Conservation (phyloP, 2,797 vertebrate species). For the Coreius guichenoti region DNA sequence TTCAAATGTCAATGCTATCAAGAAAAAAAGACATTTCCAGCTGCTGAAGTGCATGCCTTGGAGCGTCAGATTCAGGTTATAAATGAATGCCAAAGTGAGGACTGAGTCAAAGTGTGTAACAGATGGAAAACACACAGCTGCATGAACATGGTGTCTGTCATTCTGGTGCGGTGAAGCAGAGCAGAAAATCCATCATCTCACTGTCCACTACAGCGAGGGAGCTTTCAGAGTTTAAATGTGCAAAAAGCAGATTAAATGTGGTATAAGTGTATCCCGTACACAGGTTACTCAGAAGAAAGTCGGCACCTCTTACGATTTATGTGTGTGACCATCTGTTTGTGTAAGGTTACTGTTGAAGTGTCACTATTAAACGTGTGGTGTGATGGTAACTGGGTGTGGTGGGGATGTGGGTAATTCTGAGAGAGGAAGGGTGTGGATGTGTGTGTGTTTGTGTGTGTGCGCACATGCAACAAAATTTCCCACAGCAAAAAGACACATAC, state of each 20-base stretch:
- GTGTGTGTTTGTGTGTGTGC: slow-evolving; percentile 31
- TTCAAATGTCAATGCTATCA: neutral
- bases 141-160: neutral
- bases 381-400: slow-evolving; percentile 57
- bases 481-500: slow-evolving; percentile 53
- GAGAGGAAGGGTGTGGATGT: slow-evolving; percentile 61
- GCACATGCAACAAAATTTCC: slow-evolving; percentile 51
- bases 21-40: neutral
- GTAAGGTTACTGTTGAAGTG: slow-evolving; percentile 28
- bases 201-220: neutral
- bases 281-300: neutral
- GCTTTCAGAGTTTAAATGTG: neutral
- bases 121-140: slow-evolving; percentile 26
- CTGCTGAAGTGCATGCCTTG: neutral
- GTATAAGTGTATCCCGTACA: neutral
- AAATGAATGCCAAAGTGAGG: slow-evolving; percentile 2
- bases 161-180: slow-evolving; percentile 25
- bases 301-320: neutral
- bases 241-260: neutral
- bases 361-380: slow-evolving; percentile 41
- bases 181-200: slow-evolving; percentile 5
- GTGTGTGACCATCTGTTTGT: slow-evolving; percentile 28
- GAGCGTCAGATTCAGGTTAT: neutral
- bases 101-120: slow-evolving; percentile 8
- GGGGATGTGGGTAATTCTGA: slow-evolving; percentile 57